Evolutionary conservation across 2,113 vertebrate genomes (phyloP), one percentile per base, ranked within the genome.

Genomic region (Scatophagus argus): DNA sequence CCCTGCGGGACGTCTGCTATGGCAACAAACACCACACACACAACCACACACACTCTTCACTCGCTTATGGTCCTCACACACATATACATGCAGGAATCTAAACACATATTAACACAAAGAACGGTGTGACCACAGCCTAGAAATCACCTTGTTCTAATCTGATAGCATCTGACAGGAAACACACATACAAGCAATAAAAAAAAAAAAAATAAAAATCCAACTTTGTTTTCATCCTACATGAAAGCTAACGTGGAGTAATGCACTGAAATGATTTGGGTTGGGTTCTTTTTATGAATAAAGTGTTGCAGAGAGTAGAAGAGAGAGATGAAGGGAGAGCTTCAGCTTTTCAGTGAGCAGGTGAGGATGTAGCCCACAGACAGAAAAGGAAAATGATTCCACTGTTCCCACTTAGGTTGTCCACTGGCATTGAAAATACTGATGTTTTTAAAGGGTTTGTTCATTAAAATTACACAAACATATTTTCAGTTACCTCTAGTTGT

Each of bases 1-100:
- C 91, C 88, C 88, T 74, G 77, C 16, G 83, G 89, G 88, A 78
- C 60, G 49, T 85, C 84, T 81, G 65, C 87, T 84, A 83, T 83
- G 78, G 86, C 84, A 89, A 87, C 84, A 89, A 69, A 76, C 77
- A 61, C n/a, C 60, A 47, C 29, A 46, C 59, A 79, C 59, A 34
- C 52, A 43, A n/a, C n/a, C 27, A 46, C 29, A 29, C 59, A 61
- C 38, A 21, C 38, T 41, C 13, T 0, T 4, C 34, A n/a, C 25
- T 46, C 38, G 54, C 46, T 60, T 77, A 38, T 21, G 14, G 34
- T 64, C 27, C 31, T n/a, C 62, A 47, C 63, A 64, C 77, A 74
- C 60, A 49, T 39, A 58, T n/a, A 16, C 74, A 73, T 14, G 27
- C 63, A 56, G 14, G 13, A 25, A 70, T 68, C 8, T 58, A 56